Percentiles rank a stretch among this genome's conserved stretches.
Conservation (phyloP, 2,888 invertebrate genomes). For the Microplitis manilae region DNA sequence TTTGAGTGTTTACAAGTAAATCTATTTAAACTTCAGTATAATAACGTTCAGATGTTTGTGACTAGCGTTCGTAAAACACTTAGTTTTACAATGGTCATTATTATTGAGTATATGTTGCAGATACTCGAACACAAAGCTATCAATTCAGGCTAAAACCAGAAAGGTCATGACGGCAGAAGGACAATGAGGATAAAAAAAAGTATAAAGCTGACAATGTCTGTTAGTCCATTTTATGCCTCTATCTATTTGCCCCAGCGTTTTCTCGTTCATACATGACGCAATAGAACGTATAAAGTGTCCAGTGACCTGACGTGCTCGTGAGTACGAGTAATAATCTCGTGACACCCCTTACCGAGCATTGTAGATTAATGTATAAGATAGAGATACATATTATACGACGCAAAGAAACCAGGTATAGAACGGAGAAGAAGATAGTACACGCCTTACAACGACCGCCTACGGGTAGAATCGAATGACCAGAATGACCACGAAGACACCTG, state of each 20-base stretch:
- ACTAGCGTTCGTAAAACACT: no score
- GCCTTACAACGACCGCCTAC: constrained; percentile 37
- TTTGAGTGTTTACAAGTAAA: no score
- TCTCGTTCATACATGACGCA: constrained; percentile 50
- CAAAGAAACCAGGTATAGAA: constrained; percentile 10
- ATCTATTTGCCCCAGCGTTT: constrained; percentile 33
- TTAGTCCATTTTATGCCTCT: constrained; percentile 27
- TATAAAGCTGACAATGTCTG: constrained; percentile 22
- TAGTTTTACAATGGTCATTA: background rate
- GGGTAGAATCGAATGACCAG: constrained; percentile 38
- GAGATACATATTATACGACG: constrained; percentile 29
- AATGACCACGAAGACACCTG: constrained; percentile 36
- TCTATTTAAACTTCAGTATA: no score
- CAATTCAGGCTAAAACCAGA: background rate
- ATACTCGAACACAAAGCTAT: background rate
- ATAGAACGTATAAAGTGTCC: constrained; percentile 53
- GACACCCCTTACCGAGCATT: constrained; percentile 52
- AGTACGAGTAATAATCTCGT: constrained; percentile 59
- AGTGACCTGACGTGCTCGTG: constrained; percentile 57
- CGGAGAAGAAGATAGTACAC: constrained; percentile 29
- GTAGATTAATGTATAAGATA: constrained; percentile 26
- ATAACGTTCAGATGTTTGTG: no score
- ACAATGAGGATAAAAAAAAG: constrained; percentile 23
- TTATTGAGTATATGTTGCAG: background rate
- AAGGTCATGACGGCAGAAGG: background rate